Evolutionary conservation across 1,140 invertebrate genomes (phyloP), one percentile per base, ranked within the genome.

Genomic region (Wasmannia auropunctata): DNA sequence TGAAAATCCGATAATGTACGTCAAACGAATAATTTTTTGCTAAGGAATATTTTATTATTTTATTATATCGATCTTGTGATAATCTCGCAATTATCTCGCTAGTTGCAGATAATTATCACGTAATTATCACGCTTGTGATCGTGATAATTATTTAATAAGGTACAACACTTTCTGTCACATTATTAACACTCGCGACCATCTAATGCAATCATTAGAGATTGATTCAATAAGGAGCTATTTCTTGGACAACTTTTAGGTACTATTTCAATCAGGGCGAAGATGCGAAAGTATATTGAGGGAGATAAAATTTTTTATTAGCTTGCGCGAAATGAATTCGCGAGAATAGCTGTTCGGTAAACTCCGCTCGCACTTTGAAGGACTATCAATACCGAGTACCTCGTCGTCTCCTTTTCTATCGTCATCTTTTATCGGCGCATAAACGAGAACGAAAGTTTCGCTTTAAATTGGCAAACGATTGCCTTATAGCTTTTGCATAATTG

Each of bases 371-470:
- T 46, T 22, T n/a, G 25, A 43, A 62, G 62, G 19, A 46, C 43
- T 22, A 63, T 63, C 40, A 43, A 8, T 46, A 77, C 14, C 37
- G 25, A 43, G 28, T 43, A 43, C 54, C 46, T 34, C 7, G 40
- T 63, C 28, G 6, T 49, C 11, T 22, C 11, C 19, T 19, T 1
- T 25, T 43, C 25, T 34, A 22, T 25, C 19, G 25, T 77, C 40
- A 40, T 2, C 28, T 46, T 63, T 63, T 65, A 63, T 49, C 22
- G n/a, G 14, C 19, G 19, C 31, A 37, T 31, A 43, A 49, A 60
- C n/a, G 54, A 76, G 14, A n/a, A 49, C 6, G 25, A 63, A 76
- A 77, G 75, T 77, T 77, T 77, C 7, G 37, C 19, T 65, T 77
- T 63, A 77, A 77, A 63, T 40, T 65, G 7, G 28, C 28, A 63